Percentiles rank a stretch among this genome's conserved stretches.
Evolutionary conservation across 2,113 vertebrate species (phyloP).

Genomic region (Ciconia stormi): DNA sequence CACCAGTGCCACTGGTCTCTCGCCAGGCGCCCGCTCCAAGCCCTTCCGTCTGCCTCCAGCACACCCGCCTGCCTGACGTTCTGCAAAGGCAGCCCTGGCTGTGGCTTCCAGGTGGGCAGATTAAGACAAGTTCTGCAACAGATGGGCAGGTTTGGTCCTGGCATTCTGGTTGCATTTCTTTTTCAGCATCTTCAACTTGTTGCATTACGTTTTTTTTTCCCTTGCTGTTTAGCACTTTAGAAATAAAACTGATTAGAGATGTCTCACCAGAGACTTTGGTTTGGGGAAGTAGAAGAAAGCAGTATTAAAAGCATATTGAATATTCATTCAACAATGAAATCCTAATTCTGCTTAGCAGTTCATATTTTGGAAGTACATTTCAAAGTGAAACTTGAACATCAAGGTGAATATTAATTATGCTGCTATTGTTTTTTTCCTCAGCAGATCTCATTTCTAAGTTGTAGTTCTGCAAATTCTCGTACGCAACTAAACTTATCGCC

Average conservation of each 20-base stretch:
- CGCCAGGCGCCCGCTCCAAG: accelerated
- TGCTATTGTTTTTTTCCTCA: neutral
- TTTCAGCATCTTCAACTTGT: neutral
- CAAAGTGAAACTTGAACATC: constrained; percentile 8
- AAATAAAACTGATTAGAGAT: neutral
- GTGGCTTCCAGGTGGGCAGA: accelerated
- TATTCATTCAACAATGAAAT: constrained; percentile 43
- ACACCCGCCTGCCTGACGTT: accelerated
- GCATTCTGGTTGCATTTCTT: neutral
- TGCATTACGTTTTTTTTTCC: neutral
- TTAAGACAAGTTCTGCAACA: neutral
- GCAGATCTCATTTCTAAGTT: neutral
- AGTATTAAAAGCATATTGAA: constrained; percentile 22
- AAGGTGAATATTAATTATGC: constrained; percentile 23
- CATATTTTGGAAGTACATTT: neutral
- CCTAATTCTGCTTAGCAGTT: constrained; percentile 15
- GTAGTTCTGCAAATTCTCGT: neutral
- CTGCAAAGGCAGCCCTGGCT: too few relatives aligned
- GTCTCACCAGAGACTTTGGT: neutral
- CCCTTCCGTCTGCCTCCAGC: neutral
- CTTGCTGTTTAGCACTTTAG: neutral
- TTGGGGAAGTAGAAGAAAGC: neutral
- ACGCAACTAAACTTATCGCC: neutral
- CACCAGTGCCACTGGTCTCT: neutral
- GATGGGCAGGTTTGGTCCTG: neutral